phyloP scores from a whole-genome alignment of 2,888 invertebrate species.

The Oxycera nigricornis region DNA sequence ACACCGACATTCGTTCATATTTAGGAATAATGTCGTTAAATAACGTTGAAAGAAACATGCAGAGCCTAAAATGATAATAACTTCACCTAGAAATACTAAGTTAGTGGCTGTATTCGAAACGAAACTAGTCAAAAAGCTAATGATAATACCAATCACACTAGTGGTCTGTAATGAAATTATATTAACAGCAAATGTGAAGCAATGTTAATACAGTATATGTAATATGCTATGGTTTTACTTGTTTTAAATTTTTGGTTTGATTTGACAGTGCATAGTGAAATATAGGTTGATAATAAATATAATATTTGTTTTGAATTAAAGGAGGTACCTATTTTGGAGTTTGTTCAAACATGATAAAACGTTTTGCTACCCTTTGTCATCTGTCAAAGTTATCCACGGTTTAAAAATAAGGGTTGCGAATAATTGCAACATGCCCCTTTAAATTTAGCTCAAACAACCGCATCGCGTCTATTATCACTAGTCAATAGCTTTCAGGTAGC shows the following conservation, averaged over 20 bases:
- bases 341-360: no score
- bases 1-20: background rate
- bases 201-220: conserved; percentile 25
- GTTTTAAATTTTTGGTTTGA: conserved; percentile 13
- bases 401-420: no score
- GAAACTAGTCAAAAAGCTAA: conserved; percentile 18
- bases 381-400: no score
- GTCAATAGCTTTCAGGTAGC: no score
- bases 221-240: conserved; percentile 27
- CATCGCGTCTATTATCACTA: no score
- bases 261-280: conserved; percentile 31
- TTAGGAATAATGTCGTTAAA: background rate
- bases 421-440: no score
- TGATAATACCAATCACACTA: conserved; percentile 12
- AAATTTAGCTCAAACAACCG: no score
- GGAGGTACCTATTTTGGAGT: no score
- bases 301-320: no score
- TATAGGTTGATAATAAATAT: conserved; percentile 13
- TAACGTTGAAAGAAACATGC: conserved; percentile 5
- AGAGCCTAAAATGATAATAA: conserved; percentile 40
- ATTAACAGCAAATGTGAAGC: conserved; percentile 29
- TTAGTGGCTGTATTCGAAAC: background rate
- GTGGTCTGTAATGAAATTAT: conserved; percentile 14
- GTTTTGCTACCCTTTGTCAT: no score
- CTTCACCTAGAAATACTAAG: background rate